These are phyloP conservation scores for Liodrosophila aerea DNA, from an alignment of 2,888 invertebrate genomes.

Conservation along the genomic window DNA sequence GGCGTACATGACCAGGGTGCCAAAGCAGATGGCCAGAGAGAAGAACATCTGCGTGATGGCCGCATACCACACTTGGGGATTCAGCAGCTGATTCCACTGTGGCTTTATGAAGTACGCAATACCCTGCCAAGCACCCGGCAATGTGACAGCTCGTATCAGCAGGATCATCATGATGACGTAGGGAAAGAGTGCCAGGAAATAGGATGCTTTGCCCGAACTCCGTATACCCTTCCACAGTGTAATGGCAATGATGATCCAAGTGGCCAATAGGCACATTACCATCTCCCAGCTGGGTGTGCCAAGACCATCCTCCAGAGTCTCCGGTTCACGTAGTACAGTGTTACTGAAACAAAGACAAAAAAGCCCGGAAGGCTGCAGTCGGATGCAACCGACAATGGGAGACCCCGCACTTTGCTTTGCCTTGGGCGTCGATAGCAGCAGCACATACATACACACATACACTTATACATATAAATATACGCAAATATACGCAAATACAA, in stretches of 20 bases:
- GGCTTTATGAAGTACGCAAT: conserved; percentile 86
- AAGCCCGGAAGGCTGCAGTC: too few species aligned
- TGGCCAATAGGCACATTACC: conserved; percentile 83
- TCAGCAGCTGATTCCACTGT: conserved; percentile 84
- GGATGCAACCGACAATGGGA: too few species aligned
- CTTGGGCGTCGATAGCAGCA: too few species aligned
- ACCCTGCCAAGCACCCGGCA: conserved; percentile 85
- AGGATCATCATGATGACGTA: conserved; percentile 85
- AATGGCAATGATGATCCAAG: conserved; percentile 84
- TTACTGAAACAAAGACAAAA: conserved; percentile 75
- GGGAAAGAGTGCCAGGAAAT: conserved; percentile 88
- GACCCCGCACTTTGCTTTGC: too few species aligned
- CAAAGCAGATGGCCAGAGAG: conserved; percentile 86
- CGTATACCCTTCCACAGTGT: conserved; percentile 84
- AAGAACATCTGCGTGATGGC: conserved; percentile 87
- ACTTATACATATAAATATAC: too few species aligned
- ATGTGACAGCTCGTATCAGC: conserved; percentile 84
- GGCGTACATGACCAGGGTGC: conserved; percentile 85
- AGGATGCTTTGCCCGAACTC: conserved; percentile 86
- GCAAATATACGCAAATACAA: too few species aligned
- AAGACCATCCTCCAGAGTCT: conserved; percentile 82
- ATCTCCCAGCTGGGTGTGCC: conserved; percentile 84
- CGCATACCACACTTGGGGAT: conserved; percentile 85
- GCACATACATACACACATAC: too few species aligned
- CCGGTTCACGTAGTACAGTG: conserved; percentile 83